Evolutionary conservation across 2,888 invertebrate species (phyloP).

Genomic region (Aporophyla lueneburgensis): DNA sequence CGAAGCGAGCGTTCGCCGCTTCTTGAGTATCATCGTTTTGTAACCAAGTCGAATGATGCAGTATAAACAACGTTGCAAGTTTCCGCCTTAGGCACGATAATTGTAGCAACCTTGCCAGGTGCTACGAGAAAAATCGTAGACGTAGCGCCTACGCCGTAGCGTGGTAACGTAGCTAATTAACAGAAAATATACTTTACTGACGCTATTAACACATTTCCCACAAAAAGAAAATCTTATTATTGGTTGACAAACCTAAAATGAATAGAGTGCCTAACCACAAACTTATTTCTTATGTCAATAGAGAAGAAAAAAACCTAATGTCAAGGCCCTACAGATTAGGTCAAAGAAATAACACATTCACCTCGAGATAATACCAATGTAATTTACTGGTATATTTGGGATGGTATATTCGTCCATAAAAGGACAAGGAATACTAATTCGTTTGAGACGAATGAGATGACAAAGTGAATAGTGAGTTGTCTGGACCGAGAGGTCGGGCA

Average conservation of each 20-base stretch:
- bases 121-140: slow-evolving; percentile 45
- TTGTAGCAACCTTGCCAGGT: neutral
- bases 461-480: slow-evolving; percentile 49
- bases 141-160: slow-evolving; percentile 43
- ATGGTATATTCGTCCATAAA: slow-evolving; percentile 16
- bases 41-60: too few relatives aligned
- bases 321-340: slow-evolving; percentile 1
- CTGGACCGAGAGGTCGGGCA: slow-evolving; percentile 23
- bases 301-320: slow-evolving; percentile 4
- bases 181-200: neutral
- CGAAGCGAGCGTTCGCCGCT: too few relatives aligned
- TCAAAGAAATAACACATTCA: slow-evolving; percentile 11
- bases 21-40: too few relatives aligned
- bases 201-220: neutral
- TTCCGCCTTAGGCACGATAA: neutral
- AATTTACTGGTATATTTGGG: too few relatives aligned
- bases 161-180: neutral
- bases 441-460: slow-evolving; percentile 30
- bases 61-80: too few relatives aligned
- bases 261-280: neutral
- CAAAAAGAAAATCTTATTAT: neutral
- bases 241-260: neutral
- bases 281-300: neutral
- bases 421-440: slow-evolving; percentile 54
- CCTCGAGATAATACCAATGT: neutral